Evolutionary conservation across 35 echinoderm and acorn worm genomes (phyloP).

Genomic region (Amphiura filiformis): DNA sequence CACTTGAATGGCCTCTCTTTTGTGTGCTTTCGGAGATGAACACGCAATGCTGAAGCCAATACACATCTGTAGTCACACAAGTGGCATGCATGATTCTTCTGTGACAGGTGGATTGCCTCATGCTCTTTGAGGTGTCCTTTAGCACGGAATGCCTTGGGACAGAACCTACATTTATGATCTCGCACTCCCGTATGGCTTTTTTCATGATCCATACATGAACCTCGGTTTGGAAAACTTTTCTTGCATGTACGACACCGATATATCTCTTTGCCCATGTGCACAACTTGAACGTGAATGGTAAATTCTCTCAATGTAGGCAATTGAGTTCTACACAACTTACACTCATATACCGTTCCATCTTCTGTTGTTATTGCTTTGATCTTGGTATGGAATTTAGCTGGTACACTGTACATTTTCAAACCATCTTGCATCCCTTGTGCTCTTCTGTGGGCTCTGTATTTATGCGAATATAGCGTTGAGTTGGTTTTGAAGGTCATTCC

Average conservation of each 20-base stretch:
- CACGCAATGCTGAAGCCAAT: neutral
- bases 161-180: neutral
- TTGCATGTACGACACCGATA: neutral
- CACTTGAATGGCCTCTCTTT: neutral
- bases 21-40: neutral
- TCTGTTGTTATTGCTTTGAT: neutral
- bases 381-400: neutral
- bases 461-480: neutral
- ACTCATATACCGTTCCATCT: neutral
- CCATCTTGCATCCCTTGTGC: neutral
- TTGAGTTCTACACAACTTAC: neutral
- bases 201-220: neutral
- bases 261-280: neutral
- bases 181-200: neutral
- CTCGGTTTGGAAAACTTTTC: neutral
- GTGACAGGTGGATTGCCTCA: neutral
- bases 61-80: neutral
- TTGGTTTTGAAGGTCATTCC: neutral
- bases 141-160: neutral
- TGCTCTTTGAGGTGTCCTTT: neutral
- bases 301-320: neutral
- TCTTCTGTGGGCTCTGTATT: neutral
- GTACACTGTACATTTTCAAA: neutral
- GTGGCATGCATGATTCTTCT: neutral
- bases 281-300: neutral